These are phyloP conservation scores for Chelonia mydas DNA, from an alignment of 2,797 vertebrate genomes.

Conservation along the genomic window DNA sequence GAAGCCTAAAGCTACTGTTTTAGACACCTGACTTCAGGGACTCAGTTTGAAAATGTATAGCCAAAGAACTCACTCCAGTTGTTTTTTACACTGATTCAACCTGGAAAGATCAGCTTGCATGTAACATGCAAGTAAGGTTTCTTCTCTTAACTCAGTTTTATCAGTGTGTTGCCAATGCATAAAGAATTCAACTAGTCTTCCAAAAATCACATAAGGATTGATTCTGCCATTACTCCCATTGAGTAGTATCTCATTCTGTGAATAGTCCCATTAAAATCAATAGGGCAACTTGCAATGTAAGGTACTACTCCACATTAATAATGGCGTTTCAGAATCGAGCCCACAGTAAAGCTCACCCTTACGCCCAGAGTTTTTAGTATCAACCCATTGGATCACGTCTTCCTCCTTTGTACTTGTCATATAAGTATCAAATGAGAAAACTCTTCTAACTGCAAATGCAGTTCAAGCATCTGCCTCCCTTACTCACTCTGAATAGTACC, in stretches of 20 bases:
- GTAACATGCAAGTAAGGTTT: neutral
- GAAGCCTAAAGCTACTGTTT: neutral
- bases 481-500: neutral
- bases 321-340: neutral
- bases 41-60: neutral
- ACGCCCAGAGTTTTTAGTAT: neutral
- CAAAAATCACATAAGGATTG: accelerated
- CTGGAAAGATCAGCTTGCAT: neutral
- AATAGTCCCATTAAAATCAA: neutral
- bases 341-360: neutral
- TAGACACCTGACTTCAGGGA: neutral
- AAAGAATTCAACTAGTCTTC: constrained; percentile 3
- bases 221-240: neutral
- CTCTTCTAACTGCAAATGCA: neutral
- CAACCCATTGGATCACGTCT: neutral
- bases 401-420: neutral
- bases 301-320: neutral
- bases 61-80: neutral
- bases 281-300: neutral
- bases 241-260: neutral
- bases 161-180: accelerated
- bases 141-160: neutral
- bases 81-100: neutral
- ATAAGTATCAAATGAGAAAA: neutral
- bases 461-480: neutral